Percentiles rank a stretch among this genome's conserved stretches.
These are phyloP conservation scores for Formicarius rufipectus DNA, from an alignment of 2,113 vertebrate genomes.

Conservation along the genomic window DNA sequence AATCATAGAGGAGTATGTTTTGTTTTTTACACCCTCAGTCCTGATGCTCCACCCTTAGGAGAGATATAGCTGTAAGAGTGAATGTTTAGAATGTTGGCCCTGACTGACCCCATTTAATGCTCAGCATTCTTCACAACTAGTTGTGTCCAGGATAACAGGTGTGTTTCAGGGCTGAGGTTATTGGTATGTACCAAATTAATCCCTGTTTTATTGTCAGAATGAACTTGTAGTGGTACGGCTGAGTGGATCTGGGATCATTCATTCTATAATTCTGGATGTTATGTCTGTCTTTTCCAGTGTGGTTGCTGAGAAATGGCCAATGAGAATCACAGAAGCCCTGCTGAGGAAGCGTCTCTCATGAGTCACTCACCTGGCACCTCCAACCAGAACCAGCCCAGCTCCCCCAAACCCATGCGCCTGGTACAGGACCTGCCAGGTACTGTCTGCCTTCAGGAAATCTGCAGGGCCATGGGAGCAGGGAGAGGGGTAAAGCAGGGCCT, in stretches of 20 bases:
- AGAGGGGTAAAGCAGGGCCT: accelerated
- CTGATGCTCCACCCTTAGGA: background rate
- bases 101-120: background rate
- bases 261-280: background rate
- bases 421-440: slow-evolving; percentile 94
- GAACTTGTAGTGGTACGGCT: background rate
- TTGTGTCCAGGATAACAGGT: background rate
- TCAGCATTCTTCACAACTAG: background rate
- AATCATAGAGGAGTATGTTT: background rate
- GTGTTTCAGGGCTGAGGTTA: background rate
- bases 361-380: slow-evolving; percentile 87
- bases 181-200: background rate
- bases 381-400: slow-evolving; percentile 85
- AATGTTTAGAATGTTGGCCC: background rate
- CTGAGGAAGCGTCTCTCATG: slow-evolving; percentile 84
- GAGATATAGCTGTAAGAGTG: background rate
- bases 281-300: slow-evolving; percentile 52
- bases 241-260: background rate
- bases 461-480: background rate
- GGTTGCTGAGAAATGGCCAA: slow-evolving; percentile 90
- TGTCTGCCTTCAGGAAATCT: accelerated
- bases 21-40: background rate
- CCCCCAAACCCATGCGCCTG: slow-evolving; percentile 87
- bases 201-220: background rate
- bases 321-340: slow-evolving; percentile 89